Percentiles rank a stretch among this genome's conserved stretches.
These are phyloP conservation scores for Trachops cirrhosus DNA, from an alignment of 2,797 vertebrate genomes.

Conservation along the genomic window DNA sequence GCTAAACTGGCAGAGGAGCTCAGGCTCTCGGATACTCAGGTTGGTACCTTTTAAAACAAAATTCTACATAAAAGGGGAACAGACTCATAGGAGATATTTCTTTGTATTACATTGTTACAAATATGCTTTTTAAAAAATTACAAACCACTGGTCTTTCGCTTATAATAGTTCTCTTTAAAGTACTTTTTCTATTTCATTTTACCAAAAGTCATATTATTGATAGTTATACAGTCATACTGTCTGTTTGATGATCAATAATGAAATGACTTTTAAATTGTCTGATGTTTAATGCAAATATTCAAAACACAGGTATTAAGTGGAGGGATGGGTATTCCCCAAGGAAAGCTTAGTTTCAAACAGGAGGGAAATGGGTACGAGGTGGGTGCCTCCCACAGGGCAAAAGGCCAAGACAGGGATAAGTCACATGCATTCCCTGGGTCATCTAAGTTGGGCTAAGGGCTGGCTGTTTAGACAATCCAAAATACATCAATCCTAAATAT, in stretches of 20 bases:
- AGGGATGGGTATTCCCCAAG: neutral
- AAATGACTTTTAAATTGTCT: slow-evolving; percentile 60
- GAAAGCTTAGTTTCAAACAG: slow-evolving; percentile 13
- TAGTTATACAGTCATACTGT: slow-evolving; percentile 12
- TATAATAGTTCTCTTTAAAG: slow-evolving; percentile 56
- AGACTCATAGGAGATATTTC: neutral
- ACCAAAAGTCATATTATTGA: slow-evolving; percentile 51
- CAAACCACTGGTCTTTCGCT: slow-evolving; percentile 30
- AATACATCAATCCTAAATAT: neutral
- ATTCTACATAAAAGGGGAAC: neutral
- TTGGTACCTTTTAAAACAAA: neutral
- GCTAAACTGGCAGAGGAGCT: neutral
- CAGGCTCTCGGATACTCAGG: neutral
- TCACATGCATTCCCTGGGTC: neutral
- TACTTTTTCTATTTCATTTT: slow-evolving; percentile 25
- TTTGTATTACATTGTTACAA: slow-evolving; percentile 26
- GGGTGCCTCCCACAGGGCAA: neutral
- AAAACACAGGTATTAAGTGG: slow-evolving; percentile 23
- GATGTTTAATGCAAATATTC: slow-evolving; percentile 30
- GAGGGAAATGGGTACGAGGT: neutral
- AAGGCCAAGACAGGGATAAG: neutral
- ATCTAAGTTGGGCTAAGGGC: neutral
- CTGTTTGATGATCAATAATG: slow-evolving; percentile 53
- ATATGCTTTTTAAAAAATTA: neutral
- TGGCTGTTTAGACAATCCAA: neutral